A percentile compares a stretch with the other conserved stretches of the same genome.
Conservation (phyloP, 2,113 vertebrate species). For the Microcebus tavaratra region DNA sequence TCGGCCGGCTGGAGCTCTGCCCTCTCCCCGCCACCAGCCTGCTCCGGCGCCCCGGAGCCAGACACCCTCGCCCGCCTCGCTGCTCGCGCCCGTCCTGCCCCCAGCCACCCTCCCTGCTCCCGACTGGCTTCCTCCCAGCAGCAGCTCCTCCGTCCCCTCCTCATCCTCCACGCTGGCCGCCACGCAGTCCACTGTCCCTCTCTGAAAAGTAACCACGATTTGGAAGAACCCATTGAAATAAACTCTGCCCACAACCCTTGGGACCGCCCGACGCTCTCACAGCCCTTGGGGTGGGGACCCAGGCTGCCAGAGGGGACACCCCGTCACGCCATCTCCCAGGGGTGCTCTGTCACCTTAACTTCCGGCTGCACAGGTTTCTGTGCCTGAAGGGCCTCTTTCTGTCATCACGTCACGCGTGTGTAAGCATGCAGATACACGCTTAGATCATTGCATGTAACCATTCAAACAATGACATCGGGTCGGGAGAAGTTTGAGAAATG, state of each 20-base stretch:
- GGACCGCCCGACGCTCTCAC: neutral
- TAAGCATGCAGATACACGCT: neutral
- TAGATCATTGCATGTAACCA: neutral
- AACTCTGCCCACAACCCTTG: neutral
- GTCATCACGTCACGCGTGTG: neutral
- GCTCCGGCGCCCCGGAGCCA: neutral
- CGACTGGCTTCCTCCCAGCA: neutral
- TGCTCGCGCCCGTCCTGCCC: neutral
- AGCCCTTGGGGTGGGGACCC: neutral
- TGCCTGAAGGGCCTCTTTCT: neutral
- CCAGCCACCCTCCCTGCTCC: neutral
- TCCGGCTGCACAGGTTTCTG: neutral
- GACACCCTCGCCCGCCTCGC: rapidly evolving
- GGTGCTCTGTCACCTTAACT: neutral
- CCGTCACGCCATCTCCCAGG: rapidly evolving
- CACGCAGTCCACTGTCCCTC: rapidly evolving
- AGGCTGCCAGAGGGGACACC: neutral
- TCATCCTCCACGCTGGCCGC: neutral
- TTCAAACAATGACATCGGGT: neutral
- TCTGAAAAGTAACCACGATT: neutral
- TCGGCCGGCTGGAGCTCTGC: neutral
- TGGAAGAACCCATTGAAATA: neutral
- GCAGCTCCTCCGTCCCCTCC: neutral
- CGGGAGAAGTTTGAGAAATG: neutral
- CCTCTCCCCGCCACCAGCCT: rapidly evolving